Evolutionary conservation across 2,797 vertebrate species (phyloP), one percentile per base, ranked within the genome.

Genomic region (Girardinus metallicus): DNA sequence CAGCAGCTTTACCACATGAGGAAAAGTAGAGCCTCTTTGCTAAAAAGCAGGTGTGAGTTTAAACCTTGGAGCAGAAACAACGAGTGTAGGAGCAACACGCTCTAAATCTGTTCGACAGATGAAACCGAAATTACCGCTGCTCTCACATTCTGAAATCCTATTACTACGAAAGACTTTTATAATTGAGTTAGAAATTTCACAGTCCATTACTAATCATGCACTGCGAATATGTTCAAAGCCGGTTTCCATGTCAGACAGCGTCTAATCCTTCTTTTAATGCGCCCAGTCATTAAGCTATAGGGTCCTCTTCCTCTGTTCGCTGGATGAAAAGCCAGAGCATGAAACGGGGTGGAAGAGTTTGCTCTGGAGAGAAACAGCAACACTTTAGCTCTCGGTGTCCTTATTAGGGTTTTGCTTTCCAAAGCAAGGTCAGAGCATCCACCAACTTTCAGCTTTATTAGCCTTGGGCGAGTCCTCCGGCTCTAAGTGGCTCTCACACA

Each of bases 381-480:
- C 80, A 84, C 89, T 90, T 91, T 88, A 71, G 39, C 89, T 87
- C 82, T 60, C 73, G 83, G 83, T 93, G 94, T 94, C 94, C 93
- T 94, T 94, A 93, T 94, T 95, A 94, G 85, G 90, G 89, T 83
- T 93, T 86, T 89, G 85, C 92, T 92, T 92, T 90, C 91, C 88
- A 92, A 93, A 92, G 89, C 91, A 94, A 95, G 94, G 93, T 94
- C 91, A 93, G 83, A 89, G 89, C 88, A 34, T 92, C 92, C 82
- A 89, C 88, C 89, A 94, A 93, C 93, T 94, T 94, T 92, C 90
- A 91, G 93, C 88, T 88, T 93, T 93, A 94, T 93, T 94, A 94
- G 93, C 93, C 93, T 74, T 90, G 87, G 92, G 94, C 91, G 90
- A 93, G 91, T 94, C 93, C 91, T 93, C 87, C 82, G 92, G 94